phyloP scores from a whole-genome alignment of 2,888 invertebrate species.

The Pteria penguin region DNA sequence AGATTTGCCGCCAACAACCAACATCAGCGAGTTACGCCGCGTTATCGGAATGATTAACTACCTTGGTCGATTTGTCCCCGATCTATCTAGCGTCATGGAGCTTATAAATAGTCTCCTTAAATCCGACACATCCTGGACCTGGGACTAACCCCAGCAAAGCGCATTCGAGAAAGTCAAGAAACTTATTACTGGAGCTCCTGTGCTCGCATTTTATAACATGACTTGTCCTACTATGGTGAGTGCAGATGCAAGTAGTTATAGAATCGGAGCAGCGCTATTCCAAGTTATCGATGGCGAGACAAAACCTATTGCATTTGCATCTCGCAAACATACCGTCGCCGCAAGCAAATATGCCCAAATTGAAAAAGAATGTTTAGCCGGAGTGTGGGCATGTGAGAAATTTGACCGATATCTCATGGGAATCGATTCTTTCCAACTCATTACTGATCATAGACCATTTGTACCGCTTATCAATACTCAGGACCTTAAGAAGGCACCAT shows the following conservation, averaged over 20 bases:
- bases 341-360: constrained; percentile 57
- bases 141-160: constrained; percentile 37
- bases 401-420: constrained; percentile 52
- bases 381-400: too few species aligned
- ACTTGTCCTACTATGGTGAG: constrained; percentile 52
- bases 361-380: too few species aligned
- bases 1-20: constrained; percentile 32
- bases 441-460: too few species aligned
- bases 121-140: constrained; percentile 21
- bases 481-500: constrained; percentile 53
- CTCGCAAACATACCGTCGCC: constrained; percentile 49
- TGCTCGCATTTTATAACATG: constrained; percentile 51
- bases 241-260: constrained; percentile 55
- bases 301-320: constrained; percentile 53
- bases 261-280: constrained; percentile 54
- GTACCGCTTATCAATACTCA: too few species aligned
- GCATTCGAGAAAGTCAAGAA: constrained; percentile 50
- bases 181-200: constrained; percentile 40
- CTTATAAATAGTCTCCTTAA: constrained; percentile 49
- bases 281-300: constrained; percentile 38
- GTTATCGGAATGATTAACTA: constrained; percentile 53
- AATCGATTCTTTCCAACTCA: constrained; percentile 41
- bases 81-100: constrained; percentile 44
- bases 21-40: constrained; percentile 39
- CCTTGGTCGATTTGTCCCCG: constrained; percentile 40